These are phyloP conservation scores for Drosophila varians DNA, from an alignment of 1,140 invertebrate genomes.

Conservation along the genomic window DNA sequence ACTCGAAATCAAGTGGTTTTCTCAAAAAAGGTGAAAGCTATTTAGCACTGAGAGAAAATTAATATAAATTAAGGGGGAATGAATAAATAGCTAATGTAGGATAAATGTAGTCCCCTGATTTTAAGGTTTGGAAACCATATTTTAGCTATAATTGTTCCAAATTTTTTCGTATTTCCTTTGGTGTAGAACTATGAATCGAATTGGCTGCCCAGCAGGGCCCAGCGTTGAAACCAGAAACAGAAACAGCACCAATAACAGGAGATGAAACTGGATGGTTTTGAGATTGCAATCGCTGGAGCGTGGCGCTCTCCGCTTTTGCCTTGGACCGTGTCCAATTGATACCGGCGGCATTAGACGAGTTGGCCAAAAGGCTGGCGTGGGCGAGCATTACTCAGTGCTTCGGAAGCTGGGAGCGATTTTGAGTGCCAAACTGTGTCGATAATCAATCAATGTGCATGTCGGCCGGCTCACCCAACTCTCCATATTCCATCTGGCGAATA, in stretches of 20 bases:
- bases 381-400: constrained; percentile 55
- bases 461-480: constrained; percentile 1
- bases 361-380: neutral
- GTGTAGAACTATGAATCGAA: constrained; percentile 9
- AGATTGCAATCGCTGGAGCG: constrained; percentile 30
- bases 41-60: neutral
- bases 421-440: constrained; percentile 70
- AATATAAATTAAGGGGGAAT: neutral
- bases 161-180: neutral
- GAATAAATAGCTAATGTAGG: neutral
- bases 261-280: constrained; percentile 7
- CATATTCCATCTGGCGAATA: constrained; percentile 12
- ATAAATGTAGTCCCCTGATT: too few species aligned
- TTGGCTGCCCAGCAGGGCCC: constrained; percentile 3
- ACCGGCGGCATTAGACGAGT: constrained; percentile 7
- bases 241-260: constrained; percentile 8
- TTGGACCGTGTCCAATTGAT: constrained; percentile 8
- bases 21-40: neutral
- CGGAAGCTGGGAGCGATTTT: constrained; percentile 26
- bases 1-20: constrained; percentile 5
- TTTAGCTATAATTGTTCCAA: neutral
- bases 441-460: constrained; percentile 65
- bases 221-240: neutral
- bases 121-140: too few species aligned
- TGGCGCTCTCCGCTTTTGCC: constrained; percentile 9